Evolutionary conservation across 2,888 invertebrate species (phyloP).

Genomic region (Slavum lentiscoides): DNA sequence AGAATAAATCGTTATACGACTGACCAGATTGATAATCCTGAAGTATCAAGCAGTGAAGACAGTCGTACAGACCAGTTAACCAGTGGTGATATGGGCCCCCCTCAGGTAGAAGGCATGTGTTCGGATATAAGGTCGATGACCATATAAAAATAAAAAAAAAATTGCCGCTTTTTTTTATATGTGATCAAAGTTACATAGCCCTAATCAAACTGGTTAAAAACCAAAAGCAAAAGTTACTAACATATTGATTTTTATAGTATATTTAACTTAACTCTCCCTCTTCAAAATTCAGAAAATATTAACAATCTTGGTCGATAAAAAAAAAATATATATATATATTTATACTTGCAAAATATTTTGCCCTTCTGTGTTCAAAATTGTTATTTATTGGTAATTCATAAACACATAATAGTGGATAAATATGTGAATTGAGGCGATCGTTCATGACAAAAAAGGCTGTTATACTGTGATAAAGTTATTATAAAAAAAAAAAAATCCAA

Average conservation of each 20-base stretch:
- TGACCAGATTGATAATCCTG: slow-evolving; percentile 34
- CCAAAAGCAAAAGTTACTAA: slow-evolving; percentile 7
- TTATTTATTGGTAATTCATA: slow-evolving; percentile 50
- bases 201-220: slow-evolving; percentile 41
- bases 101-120: slow-evolving; percentile 50
- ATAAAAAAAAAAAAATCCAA: slow-evolving; percentile 20
- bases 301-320: slow-evolving; percentile 28
- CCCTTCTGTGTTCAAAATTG: slow-evolving; percentile 52
- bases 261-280: slow-evolving; percentile 42
- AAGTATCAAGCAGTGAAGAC: slow-evolving; percentile 47
- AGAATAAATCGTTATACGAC: slow-evolving; percentile 39
- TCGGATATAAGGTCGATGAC: slow-evolving; percentile 47
- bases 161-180: slow-evolving; percentile 29
- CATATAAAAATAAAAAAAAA: slow-evolving; percentile 38
- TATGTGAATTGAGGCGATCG: slow-evolving; percentile 34
- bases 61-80: slow-evolving; percentile 37
- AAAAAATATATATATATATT: slow-evolving; percentile 43
- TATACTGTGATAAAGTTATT: slow-evolving; percentile 46
- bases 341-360: slow-evolving; percentile 49
- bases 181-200: slow-evolving; percentile 50
- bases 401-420: slow-evolving; percentile 33
- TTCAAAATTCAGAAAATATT: slow-evolving; percentile 29
- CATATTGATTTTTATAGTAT: slow-evolving; percentile 47
- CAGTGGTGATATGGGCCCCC: slow-evolving; percentile 23
- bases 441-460: slow-evolving; percentile 51